Conservation (phyloP, 2,888 invertebrate genomes). For the Acanthosepion esculentum region DNA sequence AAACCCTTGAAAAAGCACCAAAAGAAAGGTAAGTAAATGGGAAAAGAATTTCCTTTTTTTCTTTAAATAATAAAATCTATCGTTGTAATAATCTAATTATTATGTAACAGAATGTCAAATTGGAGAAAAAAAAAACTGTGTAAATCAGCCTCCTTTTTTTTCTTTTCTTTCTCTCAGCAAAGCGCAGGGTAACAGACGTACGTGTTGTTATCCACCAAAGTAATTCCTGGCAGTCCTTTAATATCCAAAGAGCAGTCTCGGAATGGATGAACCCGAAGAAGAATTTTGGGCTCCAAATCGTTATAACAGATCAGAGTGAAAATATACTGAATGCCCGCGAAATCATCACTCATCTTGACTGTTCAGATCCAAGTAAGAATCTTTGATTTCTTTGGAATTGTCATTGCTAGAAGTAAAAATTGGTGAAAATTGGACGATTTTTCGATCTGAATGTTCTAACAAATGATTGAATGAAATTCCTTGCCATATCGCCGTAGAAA, state of each 20-base stretch:
- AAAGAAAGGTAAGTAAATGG: neutral
- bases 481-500: no score
- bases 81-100: no score
- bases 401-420: no score
- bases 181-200: neutral
- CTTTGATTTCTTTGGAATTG: neutral
- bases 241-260: neutral
- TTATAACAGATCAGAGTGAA: neutral
- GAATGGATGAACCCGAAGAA: constrained; percentile 37
- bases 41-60: neutral
- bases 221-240: neutral
- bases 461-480: no score
- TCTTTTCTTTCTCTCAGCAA: neutral
- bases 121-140: no score
- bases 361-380: constrained; percentile 19
- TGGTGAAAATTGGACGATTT: no score
- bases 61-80: neutral
- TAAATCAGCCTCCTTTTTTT: neutral
- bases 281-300: constrained; percentile 43
- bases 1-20: constrained; percentile 34
- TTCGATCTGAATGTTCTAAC: no score
- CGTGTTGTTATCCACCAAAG: neutral
- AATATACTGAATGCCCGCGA: constrained; percentile 35
- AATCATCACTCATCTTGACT: constrained; percentile 23
- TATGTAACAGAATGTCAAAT: no score